Percentiles rank a stretch among this genome's conserved stretches.
phyloP scores from a whole-genome alignment of 2,113 vertebrate genomes.

The Xyrauchen texanus region DNA sequence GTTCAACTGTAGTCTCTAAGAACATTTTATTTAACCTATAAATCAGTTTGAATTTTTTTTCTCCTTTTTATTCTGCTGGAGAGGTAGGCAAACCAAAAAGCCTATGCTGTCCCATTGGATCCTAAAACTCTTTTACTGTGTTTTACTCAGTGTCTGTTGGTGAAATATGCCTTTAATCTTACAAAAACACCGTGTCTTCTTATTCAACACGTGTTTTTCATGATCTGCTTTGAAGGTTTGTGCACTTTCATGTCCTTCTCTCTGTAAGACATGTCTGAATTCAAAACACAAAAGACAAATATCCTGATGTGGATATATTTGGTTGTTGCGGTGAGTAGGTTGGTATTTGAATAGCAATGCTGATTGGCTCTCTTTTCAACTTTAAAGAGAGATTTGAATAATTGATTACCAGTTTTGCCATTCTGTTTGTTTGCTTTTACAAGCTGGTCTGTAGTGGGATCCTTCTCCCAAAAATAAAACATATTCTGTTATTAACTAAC shows the following conservation, averaged over 20 bases:
- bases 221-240: not conserved
- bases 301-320: not conserved
- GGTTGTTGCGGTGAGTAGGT: not conserved
- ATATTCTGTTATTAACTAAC: no score
- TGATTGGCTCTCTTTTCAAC: not conserved
- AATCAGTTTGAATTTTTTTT: not conserved
- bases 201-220: not conserved
- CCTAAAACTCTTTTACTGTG: not conserved
- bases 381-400: no score
- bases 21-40: not conserved
- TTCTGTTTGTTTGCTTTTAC: not conserved
- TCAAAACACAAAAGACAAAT: not conserved
- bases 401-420: not conserved
- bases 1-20: not conserved
- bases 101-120: not conserved
- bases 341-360: not conserved
- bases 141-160: not conserved
- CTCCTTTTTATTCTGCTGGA: not conserved
- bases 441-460: no score
- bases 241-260: not conserved
- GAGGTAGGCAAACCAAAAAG: not conserved
- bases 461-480: no score
- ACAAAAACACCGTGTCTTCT: slow-evolving; percentile 20
- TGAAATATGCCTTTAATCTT: slow-evolving; percentile 10
- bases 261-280: not conserved